Evolutionary conservation across 2,113 vertebrate genomes (phyloP), one percentile per base, ranked within the genome.

Genomic region (Platysteira castanea): DNA sequence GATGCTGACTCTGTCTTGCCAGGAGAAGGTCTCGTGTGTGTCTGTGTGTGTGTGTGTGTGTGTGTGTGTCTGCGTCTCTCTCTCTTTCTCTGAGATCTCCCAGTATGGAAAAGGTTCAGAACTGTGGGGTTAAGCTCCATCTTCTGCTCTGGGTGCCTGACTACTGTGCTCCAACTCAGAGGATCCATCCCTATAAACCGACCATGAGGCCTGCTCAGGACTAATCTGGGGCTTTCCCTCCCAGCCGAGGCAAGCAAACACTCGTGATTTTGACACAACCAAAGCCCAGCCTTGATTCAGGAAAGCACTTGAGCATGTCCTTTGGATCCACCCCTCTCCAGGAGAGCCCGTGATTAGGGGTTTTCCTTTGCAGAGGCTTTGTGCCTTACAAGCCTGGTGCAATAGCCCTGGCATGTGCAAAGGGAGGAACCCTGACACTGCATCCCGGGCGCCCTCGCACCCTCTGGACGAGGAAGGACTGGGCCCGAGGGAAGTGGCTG

Each of bases 271-370:
- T 89, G 83, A 70, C 90, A 96, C 95, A 93, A 90, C 83, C 87
- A 89, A 95, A 93, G 90, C 78, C 82, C 61, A 85, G 84, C 84
- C 91, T 87, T 91, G 84, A 42, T 76, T 76, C 87, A 94, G 96
- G 91, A 95, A 95, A 96, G 92, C 95, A 97, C 94, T 91, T 93
- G 75, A 96, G 94, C 93, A 96, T 95, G 94, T 93, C 92, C 90
- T 94, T 81, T 74, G 85, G 90, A 90, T 88, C 82, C 78, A 91
- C 90, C 82, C 53, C 59, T 90, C 33, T 73, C 35, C 30, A 67
- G 78, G 71, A 96, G 41, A 93, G 68, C 89, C 93, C 42, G 5
- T 42, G 57, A 93, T 91, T 84, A 82, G 89, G 89, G 89, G 87
- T 87, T 96, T 95, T 84, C 95, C 93, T 92, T 81, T 84, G 89